Base-by-base conservation (phyloP, 1,140 invertebrate genomes). In the Apis mellifera region DNA sequence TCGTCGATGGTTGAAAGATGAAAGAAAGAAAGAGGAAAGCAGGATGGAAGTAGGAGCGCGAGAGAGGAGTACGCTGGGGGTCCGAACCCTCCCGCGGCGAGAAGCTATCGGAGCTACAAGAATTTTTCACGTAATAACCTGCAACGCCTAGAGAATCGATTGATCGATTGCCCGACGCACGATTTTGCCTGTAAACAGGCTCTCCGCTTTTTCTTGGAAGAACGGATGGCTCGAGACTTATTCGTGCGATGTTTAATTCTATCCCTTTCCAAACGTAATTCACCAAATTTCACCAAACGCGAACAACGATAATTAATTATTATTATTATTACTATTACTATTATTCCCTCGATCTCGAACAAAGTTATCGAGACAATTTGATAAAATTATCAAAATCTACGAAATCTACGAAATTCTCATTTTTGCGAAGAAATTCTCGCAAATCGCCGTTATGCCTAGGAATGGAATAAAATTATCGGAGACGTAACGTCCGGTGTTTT, bases 91-190 rank as follows among this genome's bases (percentile, higher is more conserved):
- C 91, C 91, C 76, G 91, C 86, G 87, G 91, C 87, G 92, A 89
- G 86, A 83, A 91, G 82, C 86, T 91, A 92, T 92, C 91, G 90
- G 80, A 88, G 90, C 88, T 89, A 91, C 91, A 89, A 87, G 89
- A 86, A 90, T 92, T 92, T 92, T 91, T 91, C 88, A 88, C 89
- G 90, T 92, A 92, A 92, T 92, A 92, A 92, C 91, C 87, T 86
- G 91, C 91, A 92, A 91, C 90, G 91, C 88, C 90, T 89, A 89
- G 90, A 86, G 90, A 91, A 85, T 78, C 90, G 90, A 92, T 92
- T 91, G 91, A 93, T 93, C 90, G 91, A 92, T 92, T 86, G 89
- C 89, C 78, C 88, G 86, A 89, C 90, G 90, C 87, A 88, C 90
- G 90, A 91, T 91, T 92, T 92, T 90, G 85, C 90, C 91, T 92